Evolutionary conservation across 2,113 vertebrate species (phyloP).

Genomic region (Albula glossodonta): DNA sequence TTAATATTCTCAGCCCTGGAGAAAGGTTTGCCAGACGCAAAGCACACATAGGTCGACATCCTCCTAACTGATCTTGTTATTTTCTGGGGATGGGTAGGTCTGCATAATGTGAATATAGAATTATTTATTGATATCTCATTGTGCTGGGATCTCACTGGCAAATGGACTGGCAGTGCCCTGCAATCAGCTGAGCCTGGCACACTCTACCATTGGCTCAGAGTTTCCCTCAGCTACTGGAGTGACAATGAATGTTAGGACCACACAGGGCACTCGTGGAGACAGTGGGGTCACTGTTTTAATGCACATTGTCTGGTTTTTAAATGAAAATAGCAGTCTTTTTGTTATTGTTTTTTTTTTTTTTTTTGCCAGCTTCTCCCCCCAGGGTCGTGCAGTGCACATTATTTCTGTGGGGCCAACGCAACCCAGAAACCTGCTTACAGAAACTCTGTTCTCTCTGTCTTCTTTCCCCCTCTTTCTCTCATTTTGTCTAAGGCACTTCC

Average conservation of each 20-base stretch:
- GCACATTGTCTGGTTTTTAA: conserved; percentile 46
- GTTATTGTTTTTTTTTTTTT: conserved; percentile 41
- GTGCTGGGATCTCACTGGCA: conserved; percentile 25
- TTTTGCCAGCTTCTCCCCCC: conserved; percentile 40
- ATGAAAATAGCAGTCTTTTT: conserved; percentile 38
- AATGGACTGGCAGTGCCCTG: conserved; percentile 27
- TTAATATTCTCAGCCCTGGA: conserved; percentile 18
- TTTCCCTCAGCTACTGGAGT: conserved; percentile 31
- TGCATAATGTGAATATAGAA: conserved; percentile 46
- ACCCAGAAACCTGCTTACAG: conserved; percentile 55
- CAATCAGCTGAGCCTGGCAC: conserved; percentile 13
- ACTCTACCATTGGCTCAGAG: neutral
- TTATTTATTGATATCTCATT: conserved; percentile 45
- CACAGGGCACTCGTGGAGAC: conserved; percentile 42
- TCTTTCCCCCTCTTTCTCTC: conserved; percentile 18
- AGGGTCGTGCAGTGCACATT: conserved; percentile 83
- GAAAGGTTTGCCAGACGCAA: neutral
- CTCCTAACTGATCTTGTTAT: conserved; percentile 22
- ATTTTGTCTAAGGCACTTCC: neutral
- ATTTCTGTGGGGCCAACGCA: conserved; percentile 75
- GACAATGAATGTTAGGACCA: conserved; percentile 44
- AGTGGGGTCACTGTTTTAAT: conserved; percentile 52
- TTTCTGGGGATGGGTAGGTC: conserved; percentile 24
- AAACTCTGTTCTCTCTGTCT: conserved; percentile 32
- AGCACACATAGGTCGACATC: neutral